Evolutionary conservation across 2,113 vertebrate species (phyloP), one percentile per base, ranked within the genome.

Genomic region (Alethe diademata): DNA sequence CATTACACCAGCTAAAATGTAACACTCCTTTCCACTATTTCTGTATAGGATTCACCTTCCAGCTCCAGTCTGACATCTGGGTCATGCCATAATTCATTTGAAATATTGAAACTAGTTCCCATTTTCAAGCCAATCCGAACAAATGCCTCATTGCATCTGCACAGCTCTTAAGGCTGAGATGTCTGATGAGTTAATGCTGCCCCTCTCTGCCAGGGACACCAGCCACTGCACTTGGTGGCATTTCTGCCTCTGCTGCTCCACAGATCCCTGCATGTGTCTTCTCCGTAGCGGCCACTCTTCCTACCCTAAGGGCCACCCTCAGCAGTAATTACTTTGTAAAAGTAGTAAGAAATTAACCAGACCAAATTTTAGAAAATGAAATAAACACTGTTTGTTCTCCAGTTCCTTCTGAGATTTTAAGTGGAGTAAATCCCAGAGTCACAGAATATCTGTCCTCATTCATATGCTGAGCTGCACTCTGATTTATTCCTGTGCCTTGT

Each of bases 371-470:
- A 67, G 38, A 67, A 75, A 89, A 81, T 29, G 0, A 89, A 80
- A 83, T 48, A 45, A 93, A 35, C 5, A 3, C 31, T 65, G 12
- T 23, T 64, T 50, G n/a, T 83, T 73, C 31, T 60, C 80, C n/a
- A 29, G 13, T 83, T 79, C 51, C 86, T 57, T 8, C 11, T 31
- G 31, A 88, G 36, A 60, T 72, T 79, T 76, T 28, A 71, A 71
- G 35, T 19, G 19, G 40, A 62, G 24, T 56, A 67, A 50, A 90
- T 29, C 25, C 47, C 29, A 61, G 69, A 58, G 50, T 36, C 51
- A 19, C 20, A 31, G 64, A 45, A 54, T 35, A 26, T 26, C n/a
- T 0, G 0, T 31, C 42, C 33, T 71, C 24, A 6, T 43, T 45
- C n/a, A 23, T 2, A 1, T 7, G 50, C 40, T 36, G 22, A 58